Base-by-base conservation (phyloP, 1,140 invertebrate species). In the Megalonaias nervosa region DNA sequence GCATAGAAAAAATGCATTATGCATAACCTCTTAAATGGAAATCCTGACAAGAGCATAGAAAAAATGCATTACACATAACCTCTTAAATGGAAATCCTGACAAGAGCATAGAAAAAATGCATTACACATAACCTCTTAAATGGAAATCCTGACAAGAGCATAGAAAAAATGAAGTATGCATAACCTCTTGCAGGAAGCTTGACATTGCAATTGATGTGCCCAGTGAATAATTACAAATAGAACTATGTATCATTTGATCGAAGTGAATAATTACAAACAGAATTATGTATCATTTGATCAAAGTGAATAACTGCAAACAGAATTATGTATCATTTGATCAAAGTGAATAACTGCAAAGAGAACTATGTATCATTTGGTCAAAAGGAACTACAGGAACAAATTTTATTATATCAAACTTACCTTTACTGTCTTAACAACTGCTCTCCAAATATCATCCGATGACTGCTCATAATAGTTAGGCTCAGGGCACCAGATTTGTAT, bases 401-500 rank as follows among this genome's bases (percentile, higher is more conserved):
- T 26, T n/a, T 66, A 59, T 57, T 21, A 62, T 48, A 48, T 48
- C 11, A 48, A 6, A 70, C 82, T 85, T 92, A 96, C 95, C 92
- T 94, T 94, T 1, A 96, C 93, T 78, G 93, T 93, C 85, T 88
- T 80, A 82, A 93, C 92, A 72, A 95, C 94, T 65, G 94, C 93
- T 48, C 92, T 87, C 97, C 97, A 99, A 85, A 99, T 97, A 87
- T 98, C 93, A 69, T 95, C 93, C 0, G 96, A 96, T n/a, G 96
- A 97, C 91, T 99, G 98, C 90, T 98, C 96, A 91, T 96, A 98
- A 89, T 93, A 95, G 86, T 95, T 93, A 2, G 93, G 88, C 83
- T 93, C 91, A 1, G 95, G 94, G 86, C 95, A 96, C 93, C 94
- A 96, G 5, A 95, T 96, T 85, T 93, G 90, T 57, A 96, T 95